A percentile compares a stretch with the other conserved stretches of the same genome.
Evolutionary conservation across 2,797 vertebrate species (phyloP).

Genomic region (Microcaecilia unicolor): DNA sequence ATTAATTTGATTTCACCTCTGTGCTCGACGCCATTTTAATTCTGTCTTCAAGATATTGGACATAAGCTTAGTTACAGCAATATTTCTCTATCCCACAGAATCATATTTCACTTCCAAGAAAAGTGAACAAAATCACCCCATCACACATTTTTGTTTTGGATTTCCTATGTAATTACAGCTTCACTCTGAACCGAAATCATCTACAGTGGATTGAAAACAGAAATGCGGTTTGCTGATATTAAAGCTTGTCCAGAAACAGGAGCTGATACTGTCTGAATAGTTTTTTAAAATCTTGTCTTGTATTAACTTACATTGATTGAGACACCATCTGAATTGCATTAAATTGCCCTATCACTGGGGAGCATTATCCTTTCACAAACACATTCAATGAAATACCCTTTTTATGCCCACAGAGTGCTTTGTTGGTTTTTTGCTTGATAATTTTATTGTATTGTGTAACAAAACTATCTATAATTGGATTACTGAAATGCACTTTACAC

Average conservation of each 20-base stretch:
- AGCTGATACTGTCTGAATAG: conserved; percentile 33
- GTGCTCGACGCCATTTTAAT: conserved; percentile 1
- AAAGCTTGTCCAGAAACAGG: conserved; percentile 24
- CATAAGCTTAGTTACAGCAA: conserved; percentile 5
- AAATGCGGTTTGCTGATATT: conserved; percentile 35
- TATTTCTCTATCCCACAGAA: conserved; percentile 25
- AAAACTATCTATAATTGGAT: neutral
- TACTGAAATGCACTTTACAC: too few species aligned
- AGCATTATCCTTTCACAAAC: conserved; percentile 2
- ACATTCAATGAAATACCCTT: neutral
- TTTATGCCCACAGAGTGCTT: conserved; percentile 10
- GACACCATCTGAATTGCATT: conserved; percentile 38
- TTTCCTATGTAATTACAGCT: conserved; percentile 48
- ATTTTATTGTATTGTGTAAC: conserved; percentile 10
- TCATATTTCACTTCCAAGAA: conserved; percentile 20
- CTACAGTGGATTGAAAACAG: conserved; percentile 36
- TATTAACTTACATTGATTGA: conserved; percentile 23
- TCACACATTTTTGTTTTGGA: conserved; percentile 33
- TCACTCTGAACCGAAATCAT: conserved; percentile 39
- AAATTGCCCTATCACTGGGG: too few species aligned
- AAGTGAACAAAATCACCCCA: conserved; percentile 20
- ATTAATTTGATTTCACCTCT: neutral
- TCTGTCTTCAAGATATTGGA: conserved; percentile 19
- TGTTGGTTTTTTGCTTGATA: conserved; percentile 4
- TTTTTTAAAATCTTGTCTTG: conserved; percentile 27